A percentile compares a stretch with the other conserved stretches of the same genome.
These are phyloP conservation scores for Vireo altiloquus DNA, from an alignment of 2,113 vertebrate species.

Conservation along the genomic window DNA sequence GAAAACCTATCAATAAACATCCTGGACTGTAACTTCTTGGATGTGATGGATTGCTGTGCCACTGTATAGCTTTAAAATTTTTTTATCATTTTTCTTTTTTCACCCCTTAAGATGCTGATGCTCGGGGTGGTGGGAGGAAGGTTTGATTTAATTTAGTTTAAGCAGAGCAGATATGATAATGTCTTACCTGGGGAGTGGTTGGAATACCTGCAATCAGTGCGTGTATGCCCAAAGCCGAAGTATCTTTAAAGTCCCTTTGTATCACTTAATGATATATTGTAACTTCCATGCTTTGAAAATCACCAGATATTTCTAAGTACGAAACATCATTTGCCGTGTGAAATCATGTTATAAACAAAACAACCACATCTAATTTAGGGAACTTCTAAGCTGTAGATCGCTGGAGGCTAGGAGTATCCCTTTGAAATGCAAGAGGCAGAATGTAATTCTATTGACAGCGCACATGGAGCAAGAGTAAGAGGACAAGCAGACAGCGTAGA, in stretches of 20 bases:
- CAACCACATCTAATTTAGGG: background rate
- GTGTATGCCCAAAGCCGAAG: background rate
- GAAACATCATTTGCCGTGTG: background rate
- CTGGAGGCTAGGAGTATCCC: background rate
- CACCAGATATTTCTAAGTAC: background rate
- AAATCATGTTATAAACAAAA: background rate
- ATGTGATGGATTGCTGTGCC: background rate
- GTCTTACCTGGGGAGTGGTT: background rate
- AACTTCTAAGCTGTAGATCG: background rate
- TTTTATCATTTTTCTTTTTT: background rate
- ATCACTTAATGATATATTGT: background rate
- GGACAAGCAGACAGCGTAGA: background rate
- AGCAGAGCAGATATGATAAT: background rate
- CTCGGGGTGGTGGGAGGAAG: background rate
- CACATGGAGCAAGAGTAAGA: background rate
- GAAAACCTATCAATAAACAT: background rate
- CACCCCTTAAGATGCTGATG: background rate
- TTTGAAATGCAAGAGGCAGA: background rate
- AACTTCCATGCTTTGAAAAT: background rate
- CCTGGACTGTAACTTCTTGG: background rate
- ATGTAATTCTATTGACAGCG: background rate
- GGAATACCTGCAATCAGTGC: background rate
- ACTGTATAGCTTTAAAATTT: background rate
- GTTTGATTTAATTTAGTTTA: background rate
- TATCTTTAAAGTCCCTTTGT: background rate